Evolutionary conservation across 2,797 vertebrate genomes (phyloP).

Genomic region (Sebastiscus tertius): DNA sequence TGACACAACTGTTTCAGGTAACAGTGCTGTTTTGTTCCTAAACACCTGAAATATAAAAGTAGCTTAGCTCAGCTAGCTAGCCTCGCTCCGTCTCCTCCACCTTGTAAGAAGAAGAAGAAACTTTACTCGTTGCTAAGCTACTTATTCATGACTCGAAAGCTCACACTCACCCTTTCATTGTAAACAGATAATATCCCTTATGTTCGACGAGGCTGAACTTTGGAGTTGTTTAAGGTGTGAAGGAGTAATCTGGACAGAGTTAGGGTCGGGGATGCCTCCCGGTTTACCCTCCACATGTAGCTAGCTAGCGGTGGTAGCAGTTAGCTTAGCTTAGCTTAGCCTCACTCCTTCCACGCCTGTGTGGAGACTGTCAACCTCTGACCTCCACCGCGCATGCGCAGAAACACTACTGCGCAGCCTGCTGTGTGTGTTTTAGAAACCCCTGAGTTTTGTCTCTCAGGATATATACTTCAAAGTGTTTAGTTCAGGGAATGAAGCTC

Average conservation of each 20-base stretch:
- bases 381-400: conserved; percentile 76
- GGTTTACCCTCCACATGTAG: conserved; percentile 89
- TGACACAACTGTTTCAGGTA: neutral
- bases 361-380: conserved; percentile 77
- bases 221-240: conserved; percentile 62
- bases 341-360: conserved; percentile 78
- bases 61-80: conserved; percentile 53
- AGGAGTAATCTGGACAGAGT: conserved; percentile 74
- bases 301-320: conserved; percentile 72
- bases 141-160: conserved; percentile 62
- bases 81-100: conserved; percentile 75
- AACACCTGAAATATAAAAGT: conserved; percentile 43
- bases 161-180: conserved; percentile 89
- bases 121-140: conserved; percentile 77
- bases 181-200: conserved; percentile 76
- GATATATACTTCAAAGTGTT: neutral
- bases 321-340: conserved; percentile 75
- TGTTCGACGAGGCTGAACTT: conserved; percentile 65
- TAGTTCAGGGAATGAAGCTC: too few relatives aligned
- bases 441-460: neutral
- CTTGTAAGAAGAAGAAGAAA: conserved; percentile 79
- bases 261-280: conserved; percentile 81
- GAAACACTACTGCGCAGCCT: neutral
- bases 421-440: rapidly evolving
- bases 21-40: conserved; percentile 6